Base-by-base conservation (phyloP, 2,113 vertebrate species). In the Onychostruthus taczanowskii region DNA sequence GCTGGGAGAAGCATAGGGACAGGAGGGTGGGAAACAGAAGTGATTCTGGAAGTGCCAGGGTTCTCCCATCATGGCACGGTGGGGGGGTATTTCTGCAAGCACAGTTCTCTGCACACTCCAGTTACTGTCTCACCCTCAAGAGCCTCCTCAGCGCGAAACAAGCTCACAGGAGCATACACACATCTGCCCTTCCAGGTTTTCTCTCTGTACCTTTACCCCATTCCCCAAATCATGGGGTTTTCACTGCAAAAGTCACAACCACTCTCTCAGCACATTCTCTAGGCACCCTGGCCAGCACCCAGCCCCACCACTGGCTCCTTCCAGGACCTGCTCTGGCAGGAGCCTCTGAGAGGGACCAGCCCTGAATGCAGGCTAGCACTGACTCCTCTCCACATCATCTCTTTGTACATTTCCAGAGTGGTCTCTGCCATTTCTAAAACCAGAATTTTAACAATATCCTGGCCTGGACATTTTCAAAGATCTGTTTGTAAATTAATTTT, bases 31-130 rank as follows among this genome's bases (percentile, higher is more conserved):
- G 31, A 93, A 94, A 66, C 30, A 87, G 53, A 74, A 64, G 20
- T 72, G 44, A 61, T 76, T 83, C 78, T 78, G 11, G 61, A 84
- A 93, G 69, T 13, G 43, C 53, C 77, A 63, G 46, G 46, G 49
- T 55, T 67, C 61, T 84, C 55, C 50, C 0, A 0, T 35, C 63
- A 56, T 26, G 49, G 74, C 64, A 72, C 0, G 0, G 37, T 17
- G 61, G 24, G 31, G 23, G 58, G 35, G 44, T 41, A 72, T 75
- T 87, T 87, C 88, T 87, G 75, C 87, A 56, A 66, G 77, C 66
- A 49, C 39, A 22, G 88, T 16, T 44, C 50, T 85, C 47, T 84
- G 82, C 61, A 82, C 52, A 89, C 19, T 41, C 16, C 31, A 50
- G 56, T 66, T 43, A 63, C 12, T 31, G 49, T 47, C 80, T 88